Base-by-base conservation (phyloP, 2,113 vertebrate species). In the Archocentrus centrarchus region DNA sequence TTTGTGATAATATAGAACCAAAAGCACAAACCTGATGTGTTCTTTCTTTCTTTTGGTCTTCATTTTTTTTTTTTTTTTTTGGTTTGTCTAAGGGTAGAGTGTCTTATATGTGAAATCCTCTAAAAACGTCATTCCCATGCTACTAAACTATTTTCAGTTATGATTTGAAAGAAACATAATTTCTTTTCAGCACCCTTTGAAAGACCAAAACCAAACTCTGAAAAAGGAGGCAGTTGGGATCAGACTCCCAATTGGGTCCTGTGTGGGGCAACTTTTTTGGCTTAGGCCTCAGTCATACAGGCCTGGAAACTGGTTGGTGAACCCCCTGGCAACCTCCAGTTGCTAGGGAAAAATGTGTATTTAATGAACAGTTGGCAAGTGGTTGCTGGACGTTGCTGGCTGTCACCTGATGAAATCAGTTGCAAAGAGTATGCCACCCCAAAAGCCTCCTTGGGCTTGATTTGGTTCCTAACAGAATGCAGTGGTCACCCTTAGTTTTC, bases 351-450 rank as follows among this genome's bases (percentile, higher is more conserved):
- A 47, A 47, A 70, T 20, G 0, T 1, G 9, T 17, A 18, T 20
- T 8, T 18, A 3, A 3, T 5, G 2, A 20, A 44, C 41, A 44
- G 10, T 55, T 55, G 7, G 18, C 5, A 1, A 50, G 14, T 18
- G 17, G 15, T 18, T 68, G 17, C 22, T 27, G 39, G 64, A 47
- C 14, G 22, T 50, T 50, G 15, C 41, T 50, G 50, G 2, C 24
- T 50, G 44, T 20, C 41, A 30, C 41, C 18, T 50, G 27, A 15
- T 11, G 9, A 70, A 30, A 44, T 13, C 41, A 44, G 41, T 70
- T 39, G 50, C 24, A 30, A 70, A 0, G 3, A 30, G 66, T 50
- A 22, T 0, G 22, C 41, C 0, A 0, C 41, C 50, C 1, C 3
- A 30, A 70, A 70, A 50, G 14, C 44, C 2, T 0, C 24, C 30